These are phyloP conservation scores for Indicator indicator DNA, from an alignment of 2,113 vertebrate species.

Conservation along the genomic window DNA sequence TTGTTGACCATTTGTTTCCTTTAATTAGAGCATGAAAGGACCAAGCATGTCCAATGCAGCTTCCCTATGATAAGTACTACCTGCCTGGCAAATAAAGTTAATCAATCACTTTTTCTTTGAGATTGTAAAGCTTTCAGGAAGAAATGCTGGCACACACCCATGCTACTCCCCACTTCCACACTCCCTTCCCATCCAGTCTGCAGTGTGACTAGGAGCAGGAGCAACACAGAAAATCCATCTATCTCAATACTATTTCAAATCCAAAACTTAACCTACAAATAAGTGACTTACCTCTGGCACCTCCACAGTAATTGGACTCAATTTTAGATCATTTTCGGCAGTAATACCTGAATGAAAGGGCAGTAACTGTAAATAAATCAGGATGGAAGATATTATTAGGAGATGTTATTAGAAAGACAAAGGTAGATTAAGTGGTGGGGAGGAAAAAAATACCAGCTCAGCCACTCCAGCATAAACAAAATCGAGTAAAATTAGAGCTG, in stretches of 20 bases:
- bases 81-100: slow-evolving; percentile 21
- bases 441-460: background rate
- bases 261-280: slow-evolving; percentile 1
- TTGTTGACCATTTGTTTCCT: slow-evolving; percentile 32
- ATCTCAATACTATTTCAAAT: slow-evolving; percentile 35
- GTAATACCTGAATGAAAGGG: slow-evolving; percentile 9
- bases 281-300: background rate
- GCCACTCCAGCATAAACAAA: slow-evolving; percentile 49
- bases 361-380: slow-evolving; percentile 27
- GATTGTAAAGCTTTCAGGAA: background rate
- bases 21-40: slow-evolving; percentile 4
- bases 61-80: slow-evolving; percentile 13
- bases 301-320: slow-evolving; percentile 13
- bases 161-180: background rate
- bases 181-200: slow-evolving; percentile 15
- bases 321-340: slow-evolving; percentile 14
- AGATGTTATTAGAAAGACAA: slow-evolving; percentile 16
- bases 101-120: slow-evolving; percentile 9
- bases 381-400: background rate
- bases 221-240: slow-evolving; percentile 35
- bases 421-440: background rate
- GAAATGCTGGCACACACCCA: background rate
- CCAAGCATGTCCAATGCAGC: background rate
- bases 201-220: slow-evolving; percentile 15
- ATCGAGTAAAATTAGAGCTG: slow-evolving; percentile 39